Percentiles rank a stretch among this genome's conserved stretches.
Evolutionary conservation across 2,797 vertebrate species (phyloP).

Genomic region (Neomorphus geoffroyi): DNA sequence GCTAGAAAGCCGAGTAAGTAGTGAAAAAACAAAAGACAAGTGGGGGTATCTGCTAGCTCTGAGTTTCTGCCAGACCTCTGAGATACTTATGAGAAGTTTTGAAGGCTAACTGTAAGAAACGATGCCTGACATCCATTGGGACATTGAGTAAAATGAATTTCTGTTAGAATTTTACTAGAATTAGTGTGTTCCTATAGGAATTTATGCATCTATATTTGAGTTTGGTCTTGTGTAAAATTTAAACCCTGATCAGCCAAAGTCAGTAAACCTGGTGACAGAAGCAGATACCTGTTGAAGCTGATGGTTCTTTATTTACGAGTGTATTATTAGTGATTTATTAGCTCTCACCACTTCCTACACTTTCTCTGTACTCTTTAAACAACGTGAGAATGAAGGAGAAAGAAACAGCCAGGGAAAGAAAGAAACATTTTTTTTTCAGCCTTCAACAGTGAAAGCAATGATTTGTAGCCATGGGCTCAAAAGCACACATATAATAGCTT

Average conservation of each 20-base stretch:
- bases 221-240: background rate
- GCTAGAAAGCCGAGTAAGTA: background rate
- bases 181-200: background rate
- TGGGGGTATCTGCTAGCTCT: background rate
- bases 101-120: background rate
- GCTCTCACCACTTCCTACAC: background rate
- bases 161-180: background rate
- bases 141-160: background rate
- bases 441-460: background rate
- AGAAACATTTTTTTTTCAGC: background rate
- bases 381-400: background rate
- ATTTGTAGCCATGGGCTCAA: background rate
- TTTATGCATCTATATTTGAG: background rate
- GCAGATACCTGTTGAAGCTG: background rate
- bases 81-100: background rate
- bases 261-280: background rate
- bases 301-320: background rate
- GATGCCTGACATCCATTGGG: fast-evolving
- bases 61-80: background rate
- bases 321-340: background rate
- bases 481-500: background rate
- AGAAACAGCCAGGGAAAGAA: background rate
- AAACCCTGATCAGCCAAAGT: background rate
- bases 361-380: background rate
- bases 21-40: background rate